Percentiles rank a stretch among this genome's conserved stretches.
phyloP scores from a whole-genome alignment of 2,797 vertebrate species.

The Argya squamiceps region DNA sequence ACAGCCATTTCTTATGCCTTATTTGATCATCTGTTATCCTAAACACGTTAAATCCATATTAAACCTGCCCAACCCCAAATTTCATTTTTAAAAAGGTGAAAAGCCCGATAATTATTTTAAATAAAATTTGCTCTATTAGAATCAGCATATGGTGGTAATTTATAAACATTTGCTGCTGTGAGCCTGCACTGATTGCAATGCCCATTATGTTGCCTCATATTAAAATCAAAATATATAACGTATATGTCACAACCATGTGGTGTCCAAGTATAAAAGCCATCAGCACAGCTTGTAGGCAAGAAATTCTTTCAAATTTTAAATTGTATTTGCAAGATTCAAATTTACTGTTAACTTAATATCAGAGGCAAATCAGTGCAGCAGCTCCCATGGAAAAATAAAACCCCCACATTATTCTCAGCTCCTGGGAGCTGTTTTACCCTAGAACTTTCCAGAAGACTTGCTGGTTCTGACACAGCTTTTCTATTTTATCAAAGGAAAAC shows the following conservation, averaged over 20 bases:
- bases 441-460: background rate
- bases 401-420: background rate
- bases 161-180: slow-evolving; percentile 8
- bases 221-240: slow-evolving; percentile 21
- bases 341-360: background rate
- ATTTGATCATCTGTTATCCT: slow-evolving; percentile 12
- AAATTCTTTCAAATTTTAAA: background rate
- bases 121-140: background rate
- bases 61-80: slow-evolving; percentile 5
- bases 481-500: background rate
- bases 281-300: background rate
- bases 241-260: background rate
- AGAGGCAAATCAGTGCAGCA: background rate
- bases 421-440: background rate
- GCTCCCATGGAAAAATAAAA: background rate
- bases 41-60: slow-evolving; percentile 1
- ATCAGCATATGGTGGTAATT: slow-evolving; percentile 38
- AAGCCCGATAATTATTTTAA: slow-evolving; percentile 18
- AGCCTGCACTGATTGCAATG: background rate
- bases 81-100: slow-evolving; percentile 42
- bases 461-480: background rate
- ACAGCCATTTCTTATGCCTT: slow-evolving; percentile 15
- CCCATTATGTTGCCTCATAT: background rate
- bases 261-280: background rate
- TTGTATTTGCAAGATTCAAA: background rate